Base-by-base conservation (phyloP, 1,140 invertebrate species). In the Andricus grossulariae region DNA sequence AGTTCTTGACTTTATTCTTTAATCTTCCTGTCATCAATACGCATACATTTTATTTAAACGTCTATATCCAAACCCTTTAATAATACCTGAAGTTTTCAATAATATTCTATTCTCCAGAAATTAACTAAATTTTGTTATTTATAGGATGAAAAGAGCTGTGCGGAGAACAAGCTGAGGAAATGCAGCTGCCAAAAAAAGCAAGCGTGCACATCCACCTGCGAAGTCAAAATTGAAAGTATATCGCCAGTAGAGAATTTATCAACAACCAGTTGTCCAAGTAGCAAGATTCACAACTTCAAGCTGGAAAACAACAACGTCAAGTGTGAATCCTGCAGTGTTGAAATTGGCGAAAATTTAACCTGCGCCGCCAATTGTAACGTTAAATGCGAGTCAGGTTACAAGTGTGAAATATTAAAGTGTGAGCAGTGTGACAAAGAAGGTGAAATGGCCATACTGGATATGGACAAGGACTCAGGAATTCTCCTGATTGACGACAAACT, bases 281-380 rank as follows among this genome's bases (percentile, higher is more conserved):
- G 60, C 54, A 82, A 88, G 75, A 74, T 78, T 77, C 85, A 83
- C 19, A 80, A 82, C 19, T 87, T 91, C 71, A 92, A 92, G 72
- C 39, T 90, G 19, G 91, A 92, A 76, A 91, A 91, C 75, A 91
- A 91, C 76, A 89, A 90, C 71, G 90, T 91, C 18, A 91, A 92
- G 73, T 91, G 90, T 76, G 90, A 92, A 19, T 87, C 89, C 7
- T 90, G 91, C 71, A 90, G 85, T 50, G 85, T 88, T 66, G 88
- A 89, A 57, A 83, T 89, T 60, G 79, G 80, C 7, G 86, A 88
- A 13, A 88, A 88, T 78, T 19, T 90, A 71, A 74, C 88, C 13
- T 91, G 87, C 77, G 85, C 81, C n/a, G 86, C 86, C 25, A 89
- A 88, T 73, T 89, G 90, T 76, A 87, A 90, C 15, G 89, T 91